Evolutionary conservation across 1,140 invertebrate species (phyloP).

Genomic region (Caenorhabditis latens): DNA sequence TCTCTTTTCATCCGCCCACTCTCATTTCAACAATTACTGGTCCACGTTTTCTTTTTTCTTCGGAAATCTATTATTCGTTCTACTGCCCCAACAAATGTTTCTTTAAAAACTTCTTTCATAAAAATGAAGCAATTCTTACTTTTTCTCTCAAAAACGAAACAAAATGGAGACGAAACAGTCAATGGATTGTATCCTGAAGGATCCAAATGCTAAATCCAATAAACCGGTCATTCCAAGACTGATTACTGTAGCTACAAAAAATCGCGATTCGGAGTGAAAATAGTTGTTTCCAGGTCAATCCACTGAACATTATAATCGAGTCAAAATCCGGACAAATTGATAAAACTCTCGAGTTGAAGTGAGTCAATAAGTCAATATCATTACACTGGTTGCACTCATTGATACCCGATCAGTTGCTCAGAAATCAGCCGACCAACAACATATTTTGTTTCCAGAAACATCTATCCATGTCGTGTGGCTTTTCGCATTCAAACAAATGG

Average conservation of each 20-base stretch:
- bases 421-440: neutral
- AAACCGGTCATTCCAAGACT: conserved; percentile 10
- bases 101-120: neutral
- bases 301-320: conserved; percentile 34
- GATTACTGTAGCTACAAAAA: neutral
- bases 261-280: neutral
- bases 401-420: too few relatives aligned
- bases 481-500: conserved; percentile 36
- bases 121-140: neutral
- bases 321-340: conserved; percentile 21
- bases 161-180: conserved; percentile 46
- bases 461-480: conserved; percentile 44
- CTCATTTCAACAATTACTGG: neutral
- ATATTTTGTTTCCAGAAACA: neutral
- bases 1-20: neutral
- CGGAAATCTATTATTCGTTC: neutral
- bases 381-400: too few relatives aligned
- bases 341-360: conserved; percentile 37
- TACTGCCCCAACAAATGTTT: neutral
- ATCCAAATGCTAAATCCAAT: neutral
- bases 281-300: neutral
- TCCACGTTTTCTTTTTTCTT: neutral
- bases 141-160: conserved; percentile 16
- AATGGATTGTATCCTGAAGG: conserved; percentile 34
- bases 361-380: neutral